Evolutionary conservation across 35 echinoderm and acorn worm species (phyloP).

Genomic region (Heliocidaris tuberculata): DNA sequence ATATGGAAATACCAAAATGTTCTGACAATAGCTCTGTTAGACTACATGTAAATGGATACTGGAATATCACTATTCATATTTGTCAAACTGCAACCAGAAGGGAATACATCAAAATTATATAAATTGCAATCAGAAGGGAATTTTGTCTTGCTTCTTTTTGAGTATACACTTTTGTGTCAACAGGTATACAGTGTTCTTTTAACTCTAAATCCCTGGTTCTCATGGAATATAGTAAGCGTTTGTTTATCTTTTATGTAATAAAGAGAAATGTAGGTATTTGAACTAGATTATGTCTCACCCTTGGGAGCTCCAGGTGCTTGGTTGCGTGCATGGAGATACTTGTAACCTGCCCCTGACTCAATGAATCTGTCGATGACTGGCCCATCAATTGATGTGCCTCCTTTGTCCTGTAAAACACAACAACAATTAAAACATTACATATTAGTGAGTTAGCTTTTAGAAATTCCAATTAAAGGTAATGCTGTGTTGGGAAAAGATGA

Average conservation of each 20-base stretch:
- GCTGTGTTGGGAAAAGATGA: neutral
- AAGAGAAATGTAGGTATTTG: too few relatives aligned
- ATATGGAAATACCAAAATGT: too few relatives aligned
- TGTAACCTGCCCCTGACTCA: conserved; percentile 94
- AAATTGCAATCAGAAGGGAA: too few relatives aligned
- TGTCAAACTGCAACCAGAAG: too few relatives aligned
- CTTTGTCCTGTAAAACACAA: conserved; percentile 81
- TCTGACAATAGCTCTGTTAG: too few relatives aligned
- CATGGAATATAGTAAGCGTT: too few relatives aligned
- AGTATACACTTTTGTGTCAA: neutral
- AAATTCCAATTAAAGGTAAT: neutral
- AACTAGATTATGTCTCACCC: conserved; percentile 48
- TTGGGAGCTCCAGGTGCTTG: conserved; percentile 82
- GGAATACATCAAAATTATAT: too few relatives aligned
- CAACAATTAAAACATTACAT: conserved; percentile 30
- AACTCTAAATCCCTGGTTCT: too few relatives aligned
- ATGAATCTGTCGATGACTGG: conserved; percentile 98
- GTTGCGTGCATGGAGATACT: conserved; percentile 95
- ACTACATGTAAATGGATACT: too few relatives aligned
- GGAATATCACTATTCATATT: too few relatives aligned
- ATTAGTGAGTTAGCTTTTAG: neutral
- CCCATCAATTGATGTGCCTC: conserved; percentile 95
- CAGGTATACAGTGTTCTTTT: neutral
- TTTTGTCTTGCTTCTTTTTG: too few relatives aligned
- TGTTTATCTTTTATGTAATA: too few relatives aligned